Evolutionary conservation across 2,888 invertebrate genomes (phyloP).

Genomic region (Dolomedes plantarius): DNA sequence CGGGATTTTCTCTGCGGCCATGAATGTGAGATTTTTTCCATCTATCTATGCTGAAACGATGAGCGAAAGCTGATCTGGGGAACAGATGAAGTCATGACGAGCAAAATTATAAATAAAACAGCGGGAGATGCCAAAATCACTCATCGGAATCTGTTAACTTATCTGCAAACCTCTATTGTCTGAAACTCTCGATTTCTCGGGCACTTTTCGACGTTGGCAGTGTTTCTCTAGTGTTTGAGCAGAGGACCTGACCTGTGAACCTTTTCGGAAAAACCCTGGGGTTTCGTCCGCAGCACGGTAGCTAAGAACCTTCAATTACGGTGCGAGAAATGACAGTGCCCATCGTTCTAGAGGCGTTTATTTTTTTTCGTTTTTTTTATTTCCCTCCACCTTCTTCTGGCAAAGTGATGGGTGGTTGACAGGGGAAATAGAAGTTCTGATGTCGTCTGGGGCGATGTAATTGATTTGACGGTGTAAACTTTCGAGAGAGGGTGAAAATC

Average conservation of each 20-base stretch:
- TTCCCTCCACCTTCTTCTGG: background rate
- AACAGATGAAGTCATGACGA: background rate
- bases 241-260: slow-evolving; percentile 39
- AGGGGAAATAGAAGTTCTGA: slow-evolving; percentile 18
- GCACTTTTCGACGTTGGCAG: background rate
- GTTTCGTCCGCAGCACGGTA: slow-evolving; percentile 30
- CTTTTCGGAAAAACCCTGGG: slow-evolving; percentile 35
- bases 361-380: slow-evolving; percentile 9
- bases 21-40: too few relatives aligned
- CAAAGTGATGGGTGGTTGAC: slow-evolving; percentile 3
- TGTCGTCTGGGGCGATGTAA: slow-evolving; percentile 23
- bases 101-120: background rate
- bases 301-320: slow-evolving; percentile 53
- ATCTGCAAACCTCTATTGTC: background rate
- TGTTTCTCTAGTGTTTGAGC: slow-evolving; percentile 20
- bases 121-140: background rate
- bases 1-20: too few relatives aligned
- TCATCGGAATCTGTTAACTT: slow-evolving; percentile 4
- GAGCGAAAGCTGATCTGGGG: background rate
- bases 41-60: background rate
- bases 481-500: slow-evolving; percentile 18
- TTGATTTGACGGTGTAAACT: slow-evolving; percentile 36
- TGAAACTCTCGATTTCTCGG: background rate
- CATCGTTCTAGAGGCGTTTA: background rate
- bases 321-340: background rate